phyloP scores from a whole-genome alignment of 2,888 invertebrate genomes.

The Xylocampa areola region DNA sequence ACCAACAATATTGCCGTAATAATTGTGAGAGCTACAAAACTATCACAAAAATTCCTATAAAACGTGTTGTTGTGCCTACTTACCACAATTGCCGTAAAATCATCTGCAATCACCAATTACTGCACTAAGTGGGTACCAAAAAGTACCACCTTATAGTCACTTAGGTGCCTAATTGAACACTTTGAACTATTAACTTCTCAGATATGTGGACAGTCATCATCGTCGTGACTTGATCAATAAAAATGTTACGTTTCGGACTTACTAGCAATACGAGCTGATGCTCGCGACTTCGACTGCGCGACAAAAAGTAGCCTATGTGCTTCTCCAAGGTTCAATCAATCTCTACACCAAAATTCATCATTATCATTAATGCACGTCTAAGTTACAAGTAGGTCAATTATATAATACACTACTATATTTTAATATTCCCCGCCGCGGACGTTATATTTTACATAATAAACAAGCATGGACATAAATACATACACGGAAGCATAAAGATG shows the following conservation, averaged over 20 bases:
- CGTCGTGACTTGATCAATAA: conserved; percentile 21
- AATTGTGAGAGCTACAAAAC: conserved; percentile 34
- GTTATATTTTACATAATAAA: too few relatives aligned
- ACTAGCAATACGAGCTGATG: too few relatives aligned
- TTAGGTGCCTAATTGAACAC: conserved; percentile 42
- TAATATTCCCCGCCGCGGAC: too few relatives aligned
- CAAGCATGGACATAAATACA: too few relatives aligned
- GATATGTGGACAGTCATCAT: conserved; percentile 31
- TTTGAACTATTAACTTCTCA: conserved; percentile 42
- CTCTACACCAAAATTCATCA: too few relatives aligned
- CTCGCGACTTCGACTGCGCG: too few relatives aligned
- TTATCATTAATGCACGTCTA: too few relatives aligned
- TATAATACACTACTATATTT: too few relatives aligned
- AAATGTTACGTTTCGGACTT: not conserved
- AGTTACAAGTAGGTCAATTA: too few relatives aligned
- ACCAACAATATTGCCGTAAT: conserved; percentile 23
- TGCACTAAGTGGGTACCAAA: conserved; percentile 45
- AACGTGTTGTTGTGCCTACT: conserved; percentile 29
- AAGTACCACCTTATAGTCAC: conserved; percentile 46
- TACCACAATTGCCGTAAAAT: conserved; percentile 35
- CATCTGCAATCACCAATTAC: conserved; percentile 44
- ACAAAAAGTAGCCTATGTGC: too few relatives aligned
- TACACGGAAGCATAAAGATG: too few relatives aligned
- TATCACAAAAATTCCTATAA: conserved; percentile 22
- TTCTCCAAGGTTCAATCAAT: too few relatives aligned